Conservation (phyloP, 2,113 vertebrate species). For the Hippopotamus amphibius region DNA sequence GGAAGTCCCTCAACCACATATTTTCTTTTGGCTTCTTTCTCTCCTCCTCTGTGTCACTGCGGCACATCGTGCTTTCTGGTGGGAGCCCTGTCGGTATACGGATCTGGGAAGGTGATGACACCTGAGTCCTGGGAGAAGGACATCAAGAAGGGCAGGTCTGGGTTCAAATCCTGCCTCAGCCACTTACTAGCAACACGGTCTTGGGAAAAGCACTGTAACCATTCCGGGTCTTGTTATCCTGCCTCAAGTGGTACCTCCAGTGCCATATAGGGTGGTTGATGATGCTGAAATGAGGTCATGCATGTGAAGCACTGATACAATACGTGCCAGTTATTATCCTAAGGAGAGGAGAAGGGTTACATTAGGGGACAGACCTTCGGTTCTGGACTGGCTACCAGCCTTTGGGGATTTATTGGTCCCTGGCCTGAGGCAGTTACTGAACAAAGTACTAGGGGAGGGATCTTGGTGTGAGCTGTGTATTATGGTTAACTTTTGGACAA, state of each 20-base stretch:
- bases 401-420: background rate
- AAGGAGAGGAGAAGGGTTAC: background rate
- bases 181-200: background rate
- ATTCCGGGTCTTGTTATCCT: background rate
- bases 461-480: background rate
- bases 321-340: rapidly evolving
- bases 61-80: background rate
- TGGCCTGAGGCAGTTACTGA: background rate
- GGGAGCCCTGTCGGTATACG: background rate
- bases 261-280: background rate
- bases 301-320: background rate
- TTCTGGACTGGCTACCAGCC: background rate
- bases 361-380: background rate
- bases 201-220: background rate
- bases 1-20: background rate
- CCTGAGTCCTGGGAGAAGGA: background rate
- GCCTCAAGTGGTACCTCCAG: background rate
- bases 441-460: background rate
- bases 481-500: background rate
- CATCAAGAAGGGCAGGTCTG: background rate
- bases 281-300: background rate
- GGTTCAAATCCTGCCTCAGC: background rate
- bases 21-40: background rate
- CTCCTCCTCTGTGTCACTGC: background rate
- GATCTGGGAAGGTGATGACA: background rate